These are phyloP conservation scores for Sinodicranocentrus sp. DNA, from an alignment of 2,888 invertebrate genomes.

Conservation along the genomic window DNA sequence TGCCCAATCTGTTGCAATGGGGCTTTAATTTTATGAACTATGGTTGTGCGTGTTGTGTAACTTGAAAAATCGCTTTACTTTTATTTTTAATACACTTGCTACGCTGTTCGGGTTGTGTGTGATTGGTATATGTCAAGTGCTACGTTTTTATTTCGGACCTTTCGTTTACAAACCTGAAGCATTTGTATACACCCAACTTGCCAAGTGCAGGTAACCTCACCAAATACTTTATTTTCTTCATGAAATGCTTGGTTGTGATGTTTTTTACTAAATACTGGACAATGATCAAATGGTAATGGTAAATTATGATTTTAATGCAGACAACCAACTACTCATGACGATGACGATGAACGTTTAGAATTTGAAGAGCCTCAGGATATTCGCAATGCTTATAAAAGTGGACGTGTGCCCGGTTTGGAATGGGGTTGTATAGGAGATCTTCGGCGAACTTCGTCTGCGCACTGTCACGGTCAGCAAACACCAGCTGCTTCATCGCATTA, in stretches of 20 bases:
- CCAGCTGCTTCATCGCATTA: constrained; percentile 59
- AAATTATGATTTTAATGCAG: constrained; percentile 6
- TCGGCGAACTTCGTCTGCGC: constrained; percentile 44
- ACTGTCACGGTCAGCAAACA: constrained; percentile 10
- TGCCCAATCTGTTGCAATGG: background rate
- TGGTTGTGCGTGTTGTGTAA: constrained; percentile 40
- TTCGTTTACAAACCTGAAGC: background rate
- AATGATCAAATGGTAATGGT: too few species aligned
- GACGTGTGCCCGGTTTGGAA: constrained; percentile 50
- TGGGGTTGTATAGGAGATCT: constrained; percentile 57
- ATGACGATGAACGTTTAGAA: constrained; percentile 60
- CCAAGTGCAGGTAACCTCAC: constrained; percentile 4
- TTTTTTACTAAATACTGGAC: constrained; percentile 5
- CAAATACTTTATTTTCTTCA: background rate
- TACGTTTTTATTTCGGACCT: background rate
- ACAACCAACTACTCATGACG: constrained; percentile 37
- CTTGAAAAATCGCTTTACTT: background rate
- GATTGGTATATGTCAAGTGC: constrained; percentile 11
- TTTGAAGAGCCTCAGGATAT: constrained; percentile 60
- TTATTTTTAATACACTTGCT: constrained; percentile 51
- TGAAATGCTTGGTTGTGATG: background rate
- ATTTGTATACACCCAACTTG: constrained; percentile 18
- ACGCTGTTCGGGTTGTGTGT: constrained; percentile 28
- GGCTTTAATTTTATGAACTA: background rate
- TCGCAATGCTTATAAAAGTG: constrained; percentile 58